Conservation (phyloP, 2,113 vertebrate species). For the Cercopithecus mona region DNA sequence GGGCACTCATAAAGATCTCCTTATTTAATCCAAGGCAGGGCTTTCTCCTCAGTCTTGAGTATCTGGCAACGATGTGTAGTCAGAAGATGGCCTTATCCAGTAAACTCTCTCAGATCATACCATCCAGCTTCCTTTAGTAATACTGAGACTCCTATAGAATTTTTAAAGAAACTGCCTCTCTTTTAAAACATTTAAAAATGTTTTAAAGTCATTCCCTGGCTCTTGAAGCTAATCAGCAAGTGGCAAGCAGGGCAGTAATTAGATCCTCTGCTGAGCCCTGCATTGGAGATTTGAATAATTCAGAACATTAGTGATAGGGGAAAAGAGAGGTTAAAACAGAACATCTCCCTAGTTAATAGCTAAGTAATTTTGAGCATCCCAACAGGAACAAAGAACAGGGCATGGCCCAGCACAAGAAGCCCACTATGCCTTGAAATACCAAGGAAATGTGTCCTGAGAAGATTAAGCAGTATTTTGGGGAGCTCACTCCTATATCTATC, state of each 20-base stretch:
- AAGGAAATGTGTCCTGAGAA: neutral
- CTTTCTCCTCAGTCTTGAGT: neutral
- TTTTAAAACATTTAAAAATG: neutral
- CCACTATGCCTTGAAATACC: neutral
- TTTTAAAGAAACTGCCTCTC: neutral
- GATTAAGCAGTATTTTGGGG: neutral
- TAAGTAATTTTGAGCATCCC: constrained; percentile 27
- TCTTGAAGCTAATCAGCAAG: neutral
- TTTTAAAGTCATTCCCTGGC: neutral
- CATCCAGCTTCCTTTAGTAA: neutral
- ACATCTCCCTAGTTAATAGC: neutral
- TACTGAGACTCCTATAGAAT: neutral
- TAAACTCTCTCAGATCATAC: neutral
- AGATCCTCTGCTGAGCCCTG: constrained; percentile 39
- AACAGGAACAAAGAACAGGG: neutral
- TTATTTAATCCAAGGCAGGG: neutral
- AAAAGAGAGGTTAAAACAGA: neutral
- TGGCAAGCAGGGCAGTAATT: constrained; percentile 40
- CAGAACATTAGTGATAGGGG: neutral
- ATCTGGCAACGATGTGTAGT: neutral
- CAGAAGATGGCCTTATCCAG: neutral
- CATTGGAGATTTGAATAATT: constrained; percentile 25
- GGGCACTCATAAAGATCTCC: neutral
- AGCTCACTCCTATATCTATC: neutral
- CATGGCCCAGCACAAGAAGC: neutral